A percentile compares a stretch with the other conserved stretches of the same genome.
Evolutionary conservation across 2,113 vertebrate genomes (phyloP).

Genomic region (Tapirus terrestris): DNA sequence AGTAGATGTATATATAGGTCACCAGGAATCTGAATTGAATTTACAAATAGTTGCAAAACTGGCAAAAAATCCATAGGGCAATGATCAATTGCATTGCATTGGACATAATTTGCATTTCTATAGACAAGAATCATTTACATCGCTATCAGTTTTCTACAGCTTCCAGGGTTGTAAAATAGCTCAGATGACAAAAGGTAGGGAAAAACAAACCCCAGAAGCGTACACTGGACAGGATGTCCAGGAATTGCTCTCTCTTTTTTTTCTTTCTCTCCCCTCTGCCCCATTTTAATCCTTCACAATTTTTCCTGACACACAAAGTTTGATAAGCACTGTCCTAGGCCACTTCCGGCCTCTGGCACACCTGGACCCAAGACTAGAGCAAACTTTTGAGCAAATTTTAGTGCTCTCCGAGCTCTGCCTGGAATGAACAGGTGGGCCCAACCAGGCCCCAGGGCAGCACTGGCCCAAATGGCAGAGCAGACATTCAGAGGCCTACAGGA

Average conservation of each 20-base stretch:
- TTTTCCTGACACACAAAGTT: neutral
- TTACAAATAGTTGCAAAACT: constrained; percentile 27
- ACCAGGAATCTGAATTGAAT: constrained; percentile 22
- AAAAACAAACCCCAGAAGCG: neutral
- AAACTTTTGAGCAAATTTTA: neutral
- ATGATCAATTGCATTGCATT: neutral
- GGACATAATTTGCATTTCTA: neutral
- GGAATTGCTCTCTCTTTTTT: neutral
- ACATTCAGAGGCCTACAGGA: neutral
- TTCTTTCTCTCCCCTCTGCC: neutral
- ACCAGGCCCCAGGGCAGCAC: neutral
- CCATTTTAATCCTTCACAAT: neutral
- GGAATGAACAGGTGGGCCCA: neutral
- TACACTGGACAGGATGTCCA: neutral
- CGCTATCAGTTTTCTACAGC: neutral
- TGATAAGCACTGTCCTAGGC: neutral
- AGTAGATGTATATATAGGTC: neutral
- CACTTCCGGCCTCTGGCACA: neutral
- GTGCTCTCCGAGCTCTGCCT: neutral
- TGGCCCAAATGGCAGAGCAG: neutral
- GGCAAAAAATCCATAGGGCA: neutral
- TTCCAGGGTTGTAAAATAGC: neutral
- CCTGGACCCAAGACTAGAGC: neutral
- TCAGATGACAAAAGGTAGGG: neutral
- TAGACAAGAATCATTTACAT: neutral